Evolutionary conservation across 2,797 vertebrate species (phyloP).

Genomic region (Myotis findleyi): DNA sequence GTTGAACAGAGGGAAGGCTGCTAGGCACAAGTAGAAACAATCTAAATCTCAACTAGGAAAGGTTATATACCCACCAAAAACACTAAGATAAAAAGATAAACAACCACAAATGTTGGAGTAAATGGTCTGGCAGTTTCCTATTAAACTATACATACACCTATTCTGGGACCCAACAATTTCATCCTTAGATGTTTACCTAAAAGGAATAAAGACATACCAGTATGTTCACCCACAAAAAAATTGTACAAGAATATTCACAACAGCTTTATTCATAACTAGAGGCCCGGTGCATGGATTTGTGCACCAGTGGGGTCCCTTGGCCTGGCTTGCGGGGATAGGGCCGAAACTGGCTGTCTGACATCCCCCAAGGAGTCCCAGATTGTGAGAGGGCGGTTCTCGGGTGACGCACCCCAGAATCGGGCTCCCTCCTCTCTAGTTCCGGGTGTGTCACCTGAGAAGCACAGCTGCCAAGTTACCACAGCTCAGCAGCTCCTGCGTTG

Average conservation of each 20-base stretch:
- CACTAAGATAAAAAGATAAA: not conserved
- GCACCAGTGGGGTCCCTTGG: too few relatives aligned
- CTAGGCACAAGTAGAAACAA: not conserved
- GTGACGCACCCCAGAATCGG: too few relatives aligned
- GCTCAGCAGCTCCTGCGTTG: too few relatives aligned
- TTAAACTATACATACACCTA: slow-evolving; percentile 2
- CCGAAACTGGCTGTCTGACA: too few relatives aligned
- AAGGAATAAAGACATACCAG: slow-evolving; percentile 15
- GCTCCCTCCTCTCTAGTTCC: too few relatives aligned
- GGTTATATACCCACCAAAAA: not conserved
- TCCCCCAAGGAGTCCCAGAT: too few relatives aligned
- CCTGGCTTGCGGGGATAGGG: too few relatives aligned
- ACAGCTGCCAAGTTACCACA: too few relatives aligned
- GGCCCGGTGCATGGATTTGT: too few relatives aligned
- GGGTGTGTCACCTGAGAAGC: too few relatives aligned
- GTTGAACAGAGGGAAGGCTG: not conserved
- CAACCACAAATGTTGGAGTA: not conserved
- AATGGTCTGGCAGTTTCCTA: not conserved
- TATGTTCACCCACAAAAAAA: not conserved
- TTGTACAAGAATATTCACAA: not conserved
- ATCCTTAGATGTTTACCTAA: not conserved
- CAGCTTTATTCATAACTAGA: slow-evolving; percentile 59
- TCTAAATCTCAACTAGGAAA: not conserved
- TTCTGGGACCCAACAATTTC: not conserved
- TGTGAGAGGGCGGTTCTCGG: too few relatives aligned